These are phyloP conservation scores for Diadromus collaris DNA, from an alignment of 2,888 invertebrate genomes.

Conservation along the genomic window DNA sequence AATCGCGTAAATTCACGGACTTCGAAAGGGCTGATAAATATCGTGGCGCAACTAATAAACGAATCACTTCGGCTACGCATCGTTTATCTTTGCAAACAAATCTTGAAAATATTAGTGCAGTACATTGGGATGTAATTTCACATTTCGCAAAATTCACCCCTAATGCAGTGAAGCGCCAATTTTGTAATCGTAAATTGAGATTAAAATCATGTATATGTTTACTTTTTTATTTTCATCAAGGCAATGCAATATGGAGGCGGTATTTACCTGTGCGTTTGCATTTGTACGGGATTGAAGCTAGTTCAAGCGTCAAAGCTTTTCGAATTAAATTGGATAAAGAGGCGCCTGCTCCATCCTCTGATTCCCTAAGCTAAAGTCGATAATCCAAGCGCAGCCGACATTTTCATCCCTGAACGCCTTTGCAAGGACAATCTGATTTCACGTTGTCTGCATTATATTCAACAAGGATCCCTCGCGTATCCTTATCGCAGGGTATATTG, in stretches of 20 bases:
- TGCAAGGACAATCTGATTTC: not conserved
- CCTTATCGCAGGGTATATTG: not conserved
- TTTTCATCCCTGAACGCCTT: not conserved
- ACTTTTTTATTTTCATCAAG: not conserved
- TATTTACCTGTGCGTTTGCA: not conserved
- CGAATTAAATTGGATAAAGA: not conserved
- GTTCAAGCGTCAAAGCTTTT: not conserved
- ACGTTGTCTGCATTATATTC: not conserved
- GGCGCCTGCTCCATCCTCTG: not conserved
- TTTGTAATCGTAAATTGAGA: not conserved
- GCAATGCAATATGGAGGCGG: not conserved
- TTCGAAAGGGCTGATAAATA: not conserved
- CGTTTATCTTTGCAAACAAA: not conserved
- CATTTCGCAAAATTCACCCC: not conserved
- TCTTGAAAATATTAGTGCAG: not conserved
- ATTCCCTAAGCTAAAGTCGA: not conserved
- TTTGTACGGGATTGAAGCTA: not conserved
- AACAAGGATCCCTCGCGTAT: not conserved
- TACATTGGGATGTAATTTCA: not conserved
- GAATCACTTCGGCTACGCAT: not conserved
- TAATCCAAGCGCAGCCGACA: not conserved
- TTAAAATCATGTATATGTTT: no score
- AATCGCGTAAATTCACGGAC: conserved; percentile 14
- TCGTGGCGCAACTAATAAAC: not conserved
- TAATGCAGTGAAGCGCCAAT: not conserved